Conservation (phyloP, 2,888 invertebrate species). For the Eupithecia vulgata region DNA sequence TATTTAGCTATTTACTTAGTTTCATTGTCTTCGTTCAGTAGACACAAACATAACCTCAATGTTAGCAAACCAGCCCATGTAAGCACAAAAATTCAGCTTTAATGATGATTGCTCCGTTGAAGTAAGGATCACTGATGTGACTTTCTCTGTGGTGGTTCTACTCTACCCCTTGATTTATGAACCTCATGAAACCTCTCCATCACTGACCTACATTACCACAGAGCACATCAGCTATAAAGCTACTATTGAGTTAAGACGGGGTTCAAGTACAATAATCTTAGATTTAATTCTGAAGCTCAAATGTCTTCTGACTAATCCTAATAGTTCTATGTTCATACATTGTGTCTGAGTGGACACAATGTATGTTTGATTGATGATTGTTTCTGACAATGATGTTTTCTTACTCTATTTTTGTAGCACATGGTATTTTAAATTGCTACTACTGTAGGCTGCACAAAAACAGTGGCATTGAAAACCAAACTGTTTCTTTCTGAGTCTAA, state of each 20-base stretch:
- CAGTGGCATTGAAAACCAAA: not conserved
- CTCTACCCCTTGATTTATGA: not conserved
- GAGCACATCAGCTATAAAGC: not conserved
- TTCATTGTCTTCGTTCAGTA: conserved; percentile 38
- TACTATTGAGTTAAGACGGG: not conserved
- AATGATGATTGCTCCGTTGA: not conserved
- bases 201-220: not conserved
- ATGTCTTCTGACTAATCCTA: not conserved
- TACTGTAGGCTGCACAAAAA: not conserved
- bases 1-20: conserved; percentile 20
- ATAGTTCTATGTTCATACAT: not conserved
- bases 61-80: not conserved
- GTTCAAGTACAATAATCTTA: not conserved
- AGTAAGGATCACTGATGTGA: not conserved
- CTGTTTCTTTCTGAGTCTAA: not conserved
- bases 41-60: conserved; percentile 61
- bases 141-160: not conserved
- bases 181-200: too few relatives aligned
- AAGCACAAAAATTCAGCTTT: not conserved
- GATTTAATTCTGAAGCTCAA: not conserved
- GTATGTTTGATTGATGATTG: too few relatives aligned
- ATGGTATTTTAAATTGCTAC: not conserved
- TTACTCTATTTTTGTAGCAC: not conserved
- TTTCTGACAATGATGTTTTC: not conserved
- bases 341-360: too few relatives aligned